Base-by-base conservation (phyloP, 2,888 invertebrate species). In the Sphinx pinastri region DNA sequence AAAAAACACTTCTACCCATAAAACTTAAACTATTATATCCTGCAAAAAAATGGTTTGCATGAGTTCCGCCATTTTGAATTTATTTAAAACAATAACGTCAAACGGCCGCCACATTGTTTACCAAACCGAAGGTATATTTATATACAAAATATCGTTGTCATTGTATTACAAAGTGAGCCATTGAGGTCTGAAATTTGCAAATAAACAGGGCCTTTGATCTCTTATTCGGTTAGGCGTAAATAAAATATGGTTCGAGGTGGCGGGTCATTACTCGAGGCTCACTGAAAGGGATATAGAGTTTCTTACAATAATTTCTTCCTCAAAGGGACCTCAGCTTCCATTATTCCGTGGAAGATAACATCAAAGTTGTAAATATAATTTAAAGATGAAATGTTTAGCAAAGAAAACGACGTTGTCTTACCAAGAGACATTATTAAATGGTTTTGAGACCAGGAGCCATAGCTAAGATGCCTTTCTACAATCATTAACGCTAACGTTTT, bases 181-280 rank as follows among this genome's bases (percentile, higher is more conserved):
- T 55, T 55, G 55, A 55, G 2, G 55, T 19, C 55, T 10, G 19
- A 55, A 55, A 55, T 55, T 55, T 55, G 55, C 55, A 55, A 55
- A 55, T 55, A 55, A 55, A 55, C 4, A 55, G 19, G 4, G 4
- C 11, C 55, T 55, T 55, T 55, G 55, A 55, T 55, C 55, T 55
- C 19, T 55, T 4, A 19, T 19, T 55, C 19, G 19, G 55, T 19
- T 16, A 55, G 55, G 55, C 16, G 55, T 19, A 11, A 55, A 55
- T 55, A 55, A 7, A 55, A 55, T 19, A 55, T 4, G 11, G 2
- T 19, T 55, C 55, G 12, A 55, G 54, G 19, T 55, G 55, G 11
- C 55, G 55, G 11, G 54, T 3, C 7, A 55, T 55, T 19, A 55
- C 55, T 54, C n/a, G 55, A 19, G 19, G 2, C 19, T 55, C 38